These are phyloP conservation scores for Eupithecia abbreviata DNA, from an alignment of 2,888 invertebrate genomes.

Conservation along the genomic window DNA sequence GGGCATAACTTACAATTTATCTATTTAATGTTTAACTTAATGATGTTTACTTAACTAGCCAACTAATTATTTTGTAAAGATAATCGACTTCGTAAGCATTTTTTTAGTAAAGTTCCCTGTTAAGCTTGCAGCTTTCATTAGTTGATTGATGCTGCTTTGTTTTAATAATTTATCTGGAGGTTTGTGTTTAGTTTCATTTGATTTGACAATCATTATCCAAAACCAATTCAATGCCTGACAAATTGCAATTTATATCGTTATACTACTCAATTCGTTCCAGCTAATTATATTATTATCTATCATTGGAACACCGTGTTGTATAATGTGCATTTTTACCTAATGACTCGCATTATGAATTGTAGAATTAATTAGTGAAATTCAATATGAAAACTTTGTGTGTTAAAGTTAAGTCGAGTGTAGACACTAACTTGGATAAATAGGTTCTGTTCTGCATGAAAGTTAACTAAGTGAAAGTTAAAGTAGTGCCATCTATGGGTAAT, in stretches of 20 bases:
- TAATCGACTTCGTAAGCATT: not conserved
- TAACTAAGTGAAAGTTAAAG: too few relatives aligned
- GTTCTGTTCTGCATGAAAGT: too few relatives aligned
- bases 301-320: slow-evolving; percentile 46
- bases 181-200: not conserved
- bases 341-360: not conserved
- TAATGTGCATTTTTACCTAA: not conserved
- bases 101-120: not conserved
- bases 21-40: not conserved
- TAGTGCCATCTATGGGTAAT: too few relatives aligned
- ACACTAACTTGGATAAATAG: too few relatives aligned
- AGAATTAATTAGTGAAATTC: not conserved
- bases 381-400: not conserved
- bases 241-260: slow-evolving; percentile 66
- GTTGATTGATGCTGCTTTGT: slow-evolving; percentile 2
- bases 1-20: not conserved
- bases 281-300: slow-evolving; percentile 58
- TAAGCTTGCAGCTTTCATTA: not conserved
- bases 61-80: not conserved
- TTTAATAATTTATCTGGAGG: not conserved
- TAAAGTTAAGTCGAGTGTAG: not conserved
- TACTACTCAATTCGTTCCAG: slow-evolving; percentile 73
- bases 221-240: slow-evolving; percentile 50
- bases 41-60: too few relatives aligned
- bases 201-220: slow-evolving; percentile 21